Conservation (phyloP, 2,113 vertebrate species). For the Craseonycteris thonglongyai region DNA sequence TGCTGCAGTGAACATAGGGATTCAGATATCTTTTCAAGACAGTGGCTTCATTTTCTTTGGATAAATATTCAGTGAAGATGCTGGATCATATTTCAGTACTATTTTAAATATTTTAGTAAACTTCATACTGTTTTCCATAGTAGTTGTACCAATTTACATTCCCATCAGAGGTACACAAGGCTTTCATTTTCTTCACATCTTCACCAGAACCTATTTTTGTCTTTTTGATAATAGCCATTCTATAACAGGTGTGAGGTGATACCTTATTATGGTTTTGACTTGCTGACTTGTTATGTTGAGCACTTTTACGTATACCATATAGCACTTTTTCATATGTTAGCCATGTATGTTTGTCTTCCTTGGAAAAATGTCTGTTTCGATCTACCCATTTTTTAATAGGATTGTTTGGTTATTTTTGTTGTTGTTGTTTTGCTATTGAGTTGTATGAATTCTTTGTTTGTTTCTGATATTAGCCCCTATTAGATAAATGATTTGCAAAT, state of each 20-base stretch:
- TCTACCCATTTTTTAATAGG: not conserved
- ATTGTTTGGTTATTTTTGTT: not conserved
- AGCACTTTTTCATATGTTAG: too few species aligned
- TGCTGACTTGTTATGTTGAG: not conserved
- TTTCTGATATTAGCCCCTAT: not conserved
- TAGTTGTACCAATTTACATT: not conserved
- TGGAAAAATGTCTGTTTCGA: too few species aligned
- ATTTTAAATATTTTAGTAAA: not conserved
- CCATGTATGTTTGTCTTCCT: not conserved
- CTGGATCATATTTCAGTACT: not conserved
- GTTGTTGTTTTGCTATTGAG: not conserved
- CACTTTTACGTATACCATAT: not conserved
- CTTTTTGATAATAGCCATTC: not conserved
- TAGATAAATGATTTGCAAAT: not conserved
- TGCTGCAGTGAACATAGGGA: not conserved
- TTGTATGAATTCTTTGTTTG: not conserved
- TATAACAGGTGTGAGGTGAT: not conserved
- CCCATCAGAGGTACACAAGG: not conserved
- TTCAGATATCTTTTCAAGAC: not conserved
- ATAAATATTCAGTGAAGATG: not conserved
- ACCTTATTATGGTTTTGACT: not conserved
- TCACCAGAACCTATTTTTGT: not conserved
- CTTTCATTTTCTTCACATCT: not conserved
- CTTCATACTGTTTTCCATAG: not conserved
- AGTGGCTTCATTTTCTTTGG: not conserved